Evolutionary conservation across 35 echinoderm and acorn worm species (phyloP), one percentile per base, ranked within the genome.

Genomic region (Acanthaster planci): DNA sequence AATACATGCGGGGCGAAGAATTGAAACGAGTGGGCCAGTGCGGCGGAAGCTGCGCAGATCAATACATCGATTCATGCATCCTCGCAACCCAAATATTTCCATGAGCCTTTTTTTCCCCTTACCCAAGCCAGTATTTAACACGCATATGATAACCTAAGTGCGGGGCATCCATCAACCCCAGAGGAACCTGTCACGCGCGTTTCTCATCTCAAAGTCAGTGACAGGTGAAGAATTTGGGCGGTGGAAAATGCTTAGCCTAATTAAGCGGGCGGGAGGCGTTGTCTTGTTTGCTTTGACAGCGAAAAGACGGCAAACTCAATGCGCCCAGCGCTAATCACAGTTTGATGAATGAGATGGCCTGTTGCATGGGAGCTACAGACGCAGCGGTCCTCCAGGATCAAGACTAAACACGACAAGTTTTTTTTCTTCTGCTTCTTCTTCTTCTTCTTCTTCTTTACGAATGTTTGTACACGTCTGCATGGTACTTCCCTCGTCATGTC

Each of bases 81-180:
- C 64, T 31, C 34, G 64, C 64, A 72, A 72, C 64, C 64, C 64
- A 72, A 72, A 72, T 72, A 72, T 72, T 72, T 12, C 64, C 64
- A 72, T 14, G 23, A 29, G 64, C 23, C 30, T 72, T 72, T 31
- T 12, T 72, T 12, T 31, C 7, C 23, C 30, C 30, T 26, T 7
- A 12, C 30, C 30, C 14, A 29, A 72, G 64, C 21, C 26, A 19
- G 64, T 7, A 72, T 34, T 16, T 26, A 5, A 60, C 57, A 7
- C 6, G 27, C 57, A 14, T 10, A 72, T 36, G 34, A 72, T 34
- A 72, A 36, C 29, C 8, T 14, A 34, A 35, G 64, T 35, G 64
- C 12, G 10, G 26, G 26, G 15, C 26, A 72, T 72, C 34, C 64
- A 26, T 72, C 64, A 72, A 72, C 22, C 30, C 64, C 14, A 1